phyloP scores from a whole-genome alignment of 2,888 invertebrate species.

The Esperia sulphurella region DNA sequence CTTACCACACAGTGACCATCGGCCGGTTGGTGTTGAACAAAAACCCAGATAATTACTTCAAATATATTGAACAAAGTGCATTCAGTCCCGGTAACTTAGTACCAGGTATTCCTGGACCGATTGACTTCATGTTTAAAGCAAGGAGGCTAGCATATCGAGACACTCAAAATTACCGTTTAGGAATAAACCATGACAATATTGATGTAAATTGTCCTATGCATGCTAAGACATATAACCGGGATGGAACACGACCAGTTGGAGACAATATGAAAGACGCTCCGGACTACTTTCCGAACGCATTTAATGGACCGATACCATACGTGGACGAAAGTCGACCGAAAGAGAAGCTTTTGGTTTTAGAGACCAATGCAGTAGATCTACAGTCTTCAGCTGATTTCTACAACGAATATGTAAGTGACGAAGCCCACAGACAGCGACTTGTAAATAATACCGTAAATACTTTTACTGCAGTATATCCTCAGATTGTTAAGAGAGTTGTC shows the following conservation, averaged over 20 bases:
- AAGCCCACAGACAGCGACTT: constrained; percentile 16
- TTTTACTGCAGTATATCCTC: constrained; percentile 7
- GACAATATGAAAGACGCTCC: constrained; percentile 86
- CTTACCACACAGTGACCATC: constrained; percentile 41
- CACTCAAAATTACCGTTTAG: constrained; percentile 51
- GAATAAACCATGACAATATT: constrained; percentile 47
- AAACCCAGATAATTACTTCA: constrained; percentile 47
- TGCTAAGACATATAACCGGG: constrained; percentile 11
- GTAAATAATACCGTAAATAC: constrained; percentile 8
- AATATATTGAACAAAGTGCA: constrained; percentile 40
- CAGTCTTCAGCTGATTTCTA: constrained; percentile 85
- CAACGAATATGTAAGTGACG: constrained; percentile 68
- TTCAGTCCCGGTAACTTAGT: constrained; percentile 54
- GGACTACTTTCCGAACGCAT: constrained; percentile 23
- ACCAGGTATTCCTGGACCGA: constrained; percentile 56
- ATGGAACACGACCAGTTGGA: constrained; percentile 79
- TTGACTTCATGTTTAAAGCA: constrained; percentile 43
- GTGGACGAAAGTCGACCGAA: constrained; percentile 16
- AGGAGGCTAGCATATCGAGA: constrained; percentile 45
- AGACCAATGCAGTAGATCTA: constrained; percentile 24
- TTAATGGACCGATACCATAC: constrained; percentile 21
- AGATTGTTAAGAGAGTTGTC: constrained; percentile 88
- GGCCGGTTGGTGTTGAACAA: constrained; percentile 44
- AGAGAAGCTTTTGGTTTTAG: constrained; percentile 12
- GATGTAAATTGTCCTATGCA: constrained; percentile 40